phyloP scores from a whole-genome alignment of 2,113 vertebrate genomes.

The Turdus rufiventris region DNA sequence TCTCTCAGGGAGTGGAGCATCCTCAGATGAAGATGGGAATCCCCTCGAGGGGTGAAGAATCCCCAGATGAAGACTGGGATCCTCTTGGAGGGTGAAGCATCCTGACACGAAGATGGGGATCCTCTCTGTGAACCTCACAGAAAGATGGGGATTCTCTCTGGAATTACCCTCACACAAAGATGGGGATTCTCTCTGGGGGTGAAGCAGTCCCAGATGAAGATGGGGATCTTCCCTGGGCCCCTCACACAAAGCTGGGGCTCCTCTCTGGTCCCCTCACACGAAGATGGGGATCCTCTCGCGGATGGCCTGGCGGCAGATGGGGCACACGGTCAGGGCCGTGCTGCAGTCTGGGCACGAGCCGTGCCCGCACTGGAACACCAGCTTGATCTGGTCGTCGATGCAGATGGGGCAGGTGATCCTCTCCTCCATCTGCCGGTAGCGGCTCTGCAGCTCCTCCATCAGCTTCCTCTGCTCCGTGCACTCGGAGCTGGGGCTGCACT shows the following conservation, averaged over 20 bases:
- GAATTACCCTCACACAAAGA: not conserved
- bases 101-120: constrained; percentile 67
- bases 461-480: constrained; percentile 89
- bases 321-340: constrained; percentile 87
- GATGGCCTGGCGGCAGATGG: constrained; percentile 95
- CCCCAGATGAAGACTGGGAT: too few species aligned
- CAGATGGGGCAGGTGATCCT: constrained; percentile 98
- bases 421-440: constrained; percentile 98
- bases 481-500: constrained; percentile 77
- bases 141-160: constrained; percentile 44
- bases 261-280: too few species aligned
- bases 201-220: constrained; percentile 79
- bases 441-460: constrained; percentile 95
- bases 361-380: constrained; percentile 97
- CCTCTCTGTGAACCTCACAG: constrained; percentile 39
- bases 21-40: not conserved
- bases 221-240: constrained; percentile 27
- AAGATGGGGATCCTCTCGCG: constrained; percentile 86
- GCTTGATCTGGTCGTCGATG: constrained; percentile 97
- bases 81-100: too few species aligned
- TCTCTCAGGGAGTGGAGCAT: too few species aligned
- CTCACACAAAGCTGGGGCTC: constrained; percentile 30
- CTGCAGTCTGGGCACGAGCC: constrained; percentile 95
- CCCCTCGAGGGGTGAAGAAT: too few species aligned
- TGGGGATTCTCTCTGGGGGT: too few species aligned